These are phyloP conservation scores for Drosophila willistoni DNA, from an alignment of 1,140 invertebrate species.

Conservation along the genomic window DNA sequence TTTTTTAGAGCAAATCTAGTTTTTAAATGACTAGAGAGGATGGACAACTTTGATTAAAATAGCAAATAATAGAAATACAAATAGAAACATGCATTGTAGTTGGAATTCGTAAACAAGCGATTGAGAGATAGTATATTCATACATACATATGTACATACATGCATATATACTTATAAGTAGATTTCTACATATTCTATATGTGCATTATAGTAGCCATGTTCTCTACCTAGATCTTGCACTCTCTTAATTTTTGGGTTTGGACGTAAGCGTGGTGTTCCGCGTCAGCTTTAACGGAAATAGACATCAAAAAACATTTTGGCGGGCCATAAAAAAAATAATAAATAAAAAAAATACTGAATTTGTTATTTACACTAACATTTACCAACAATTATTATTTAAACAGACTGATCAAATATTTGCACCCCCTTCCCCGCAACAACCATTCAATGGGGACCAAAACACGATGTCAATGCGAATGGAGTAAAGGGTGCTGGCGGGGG, in stretches of 20 bases:
- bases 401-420: constrained; percentile 72
- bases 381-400: constrained; percentile 65
- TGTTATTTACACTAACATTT: constrained; percentile 61
- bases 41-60: constrained; percentile 56
- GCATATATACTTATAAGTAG: constrained; percentile 19
- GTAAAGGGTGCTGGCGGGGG: not conserved
- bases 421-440: not conserved
- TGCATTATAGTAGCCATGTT: not conserved
- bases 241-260: not conserved
- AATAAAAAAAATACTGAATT: constrained; percentile 25
- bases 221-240: constrained; percentile 8
- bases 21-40: constrained; percentile 10
- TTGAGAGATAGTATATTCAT: constrained; percentile 45
- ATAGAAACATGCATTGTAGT: constrained; percentile 66
- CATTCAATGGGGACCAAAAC: constrained; percentile 10
- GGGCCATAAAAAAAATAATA: constrained; percentile 15
- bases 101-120: constrained; percentile 68
- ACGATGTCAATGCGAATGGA: constrained; percentile 26
- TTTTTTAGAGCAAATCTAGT: no score
- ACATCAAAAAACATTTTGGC: constrained; percentile 53
- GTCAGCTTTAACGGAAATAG: constrained; percentile 60
- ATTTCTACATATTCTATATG: not conserved
- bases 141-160: constrained; percentile 27
- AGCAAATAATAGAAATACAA: constrained; percentile 54
- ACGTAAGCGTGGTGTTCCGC: constrained; percentile 11